Evolutionary conservation across 1,140 invertebrate genomes (phyloP), one percentile per base, ranked within the genome.

Genomic region (Diorhabda carinulata): DNA sequence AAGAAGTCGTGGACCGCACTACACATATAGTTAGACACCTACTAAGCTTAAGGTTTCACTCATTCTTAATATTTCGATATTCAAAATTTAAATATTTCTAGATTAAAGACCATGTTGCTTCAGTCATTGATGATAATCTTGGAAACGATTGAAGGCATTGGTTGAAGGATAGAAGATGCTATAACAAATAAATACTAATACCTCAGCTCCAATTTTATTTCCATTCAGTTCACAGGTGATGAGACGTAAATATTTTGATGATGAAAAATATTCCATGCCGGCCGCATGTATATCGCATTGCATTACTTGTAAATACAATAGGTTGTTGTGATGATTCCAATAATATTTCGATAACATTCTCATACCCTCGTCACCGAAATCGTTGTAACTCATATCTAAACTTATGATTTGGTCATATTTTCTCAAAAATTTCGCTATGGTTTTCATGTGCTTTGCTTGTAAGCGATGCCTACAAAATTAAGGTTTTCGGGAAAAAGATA

Each of bases 301-400:
- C 75, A 83, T 82, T 2, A 88, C 71, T 75, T 86, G 84, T 7
- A 88, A 70, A 72, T 86, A 80, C 67, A 83, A 74, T 47, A 88
- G 64, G 65, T 78, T 68, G 43, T 83, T 78, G n/a, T 77, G 63
- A 69, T 65, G 44, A 8, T 40, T 60, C 42, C 74, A 67, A 44
- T 72, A 66, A 9, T 70, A 65, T 62, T 82, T 68, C 2, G 80
- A 75, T 2, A 88, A 68, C 71, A 81, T 81, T 43, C 78, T 78
- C 43, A 88, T 83, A 0, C 86, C 87, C 9, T 70, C 65, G 69
- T 85, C 81, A 0, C 81, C 83, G 6, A 88, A 83, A 65, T 82
- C 63, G 66, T 88, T 88, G 70, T 85, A 86, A 9, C 81, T 77
- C 10, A 88, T 77, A 71, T 85, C 83, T 2, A 88, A 3, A 42